A percentile compares a stretch with the other conserved stretches of the same genome.
phyloP scores from a whole-genome alignment of 2,888 invertebrate species.

The Agrilus biguttatus region DNA sequence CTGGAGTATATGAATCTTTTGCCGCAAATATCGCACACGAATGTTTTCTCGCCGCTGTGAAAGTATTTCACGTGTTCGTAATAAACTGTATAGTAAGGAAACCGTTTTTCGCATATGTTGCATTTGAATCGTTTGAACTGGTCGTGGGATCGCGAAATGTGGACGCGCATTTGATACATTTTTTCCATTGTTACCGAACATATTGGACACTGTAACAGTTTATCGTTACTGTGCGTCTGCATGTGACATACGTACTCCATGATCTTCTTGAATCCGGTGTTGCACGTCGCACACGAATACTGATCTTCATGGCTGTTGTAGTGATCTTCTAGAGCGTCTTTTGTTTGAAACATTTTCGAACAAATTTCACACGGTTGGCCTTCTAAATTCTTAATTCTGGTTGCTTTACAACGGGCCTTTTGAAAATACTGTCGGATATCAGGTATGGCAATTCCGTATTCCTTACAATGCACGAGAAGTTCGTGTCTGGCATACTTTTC shows the following conservation, averaged over 20 bases:
- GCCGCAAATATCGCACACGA: constrained; percentile 35
- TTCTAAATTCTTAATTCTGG: background rate
- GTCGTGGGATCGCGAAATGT: constrained; percentile 1
- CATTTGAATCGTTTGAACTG: constrained; percentile 1
- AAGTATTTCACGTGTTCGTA: constrained; percentile 10
- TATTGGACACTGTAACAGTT: constrained; percentile 17
- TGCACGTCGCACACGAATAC: constrained; percentile 7
- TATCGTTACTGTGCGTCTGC: constrained; percentile 6
- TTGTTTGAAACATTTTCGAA: background rate
- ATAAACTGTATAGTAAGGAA: background rate
- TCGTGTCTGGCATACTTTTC: too few relatives aligned
- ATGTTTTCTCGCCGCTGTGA: constrained; percentile 27
- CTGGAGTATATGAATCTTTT: constrained; percentile 27
- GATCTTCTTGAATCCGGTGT: constrained; percentile 8
- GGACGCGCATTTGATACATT: background rate
- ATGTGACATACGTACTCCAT: constrained; percentile 8
- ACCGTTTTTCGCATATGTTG: background rate
- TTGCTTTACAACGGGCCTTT: background rate
- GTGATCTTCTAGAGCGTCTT: background rate
- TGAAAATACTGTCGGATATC: background rate
- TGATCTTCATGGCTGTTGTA: constrained; percentile 1
- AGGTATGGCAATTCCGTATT: constrained; percentile 7
- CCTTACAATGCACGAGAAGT: too few relatives aligned
- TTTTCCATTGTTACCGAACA: background rate
- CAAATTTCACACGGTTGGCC: constrained; percentile 6